A percentile compares a stretch with the other conserved stretches of the same genome.
These are phyloP conservation scores for Cotesia typhae DNA, from an alignment of 1,140 invertebrate species.

Conservation along the genomic window DNA sequence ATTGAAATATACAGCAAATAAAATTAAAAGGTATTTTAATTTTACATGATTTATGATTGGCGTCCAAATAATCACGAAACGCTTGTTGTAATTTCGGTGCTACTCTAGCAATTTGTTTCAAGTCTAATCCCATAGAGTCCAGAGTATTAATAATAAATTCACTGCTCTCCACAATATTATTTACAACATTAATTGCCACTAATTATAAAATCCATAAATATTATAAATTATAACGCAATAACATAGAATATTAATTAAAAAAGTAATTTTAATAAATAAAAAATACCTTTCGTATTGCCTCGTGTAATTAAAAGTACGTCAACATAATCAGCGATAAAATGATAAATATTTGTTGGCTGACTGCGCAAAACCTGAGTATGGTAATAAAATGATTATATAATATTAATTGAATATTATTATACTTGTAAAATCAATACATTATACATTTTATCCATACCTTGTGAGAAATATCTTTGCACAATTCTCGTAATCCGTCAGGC, in stretches of 20 bases:
- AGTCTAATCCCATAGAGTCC: constrained; percentile 54
- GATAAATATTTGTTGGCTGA: constrained; percentile 71
- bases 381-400: neutral
- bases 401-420: neutral
- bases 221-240: constrained; percentile 2
- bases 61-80: constrained; percentile 56
- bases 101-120: constrained; percentile 59
- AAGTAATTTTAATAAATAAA: constrained; percentile 8
- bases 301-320: constrained; percentile 73
- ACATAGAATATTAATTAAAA: constrained; percentile 12
- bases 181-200: constrained; percentile 65
- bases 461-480: constrained; percentile 75
- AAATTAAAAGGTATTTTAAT: no score
- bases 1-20: no score
- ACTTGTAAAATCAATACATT: constrained; percentile 17
- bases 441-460: constrained; percentile 62
- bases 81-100: constrained; percentile 52
- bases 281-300: constrained; percentile 68
- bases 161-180: constrained; percentile 59
- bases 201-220: constrained; percentile 24
- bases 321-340: constrained; percentile 76
- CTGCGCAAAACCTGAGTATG: constrained; percentile 66
- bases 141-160: constrained; percentile 60
- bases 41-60: constrained; percentile 32
- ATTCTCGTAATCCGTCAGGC: constrained; percentile 74